A percentile compares a stretch with the other conserved stretches of the same genome.
Conservation (phyloP, 2,888 invertebrate genomes). For the Athalia rosae region DNA sequence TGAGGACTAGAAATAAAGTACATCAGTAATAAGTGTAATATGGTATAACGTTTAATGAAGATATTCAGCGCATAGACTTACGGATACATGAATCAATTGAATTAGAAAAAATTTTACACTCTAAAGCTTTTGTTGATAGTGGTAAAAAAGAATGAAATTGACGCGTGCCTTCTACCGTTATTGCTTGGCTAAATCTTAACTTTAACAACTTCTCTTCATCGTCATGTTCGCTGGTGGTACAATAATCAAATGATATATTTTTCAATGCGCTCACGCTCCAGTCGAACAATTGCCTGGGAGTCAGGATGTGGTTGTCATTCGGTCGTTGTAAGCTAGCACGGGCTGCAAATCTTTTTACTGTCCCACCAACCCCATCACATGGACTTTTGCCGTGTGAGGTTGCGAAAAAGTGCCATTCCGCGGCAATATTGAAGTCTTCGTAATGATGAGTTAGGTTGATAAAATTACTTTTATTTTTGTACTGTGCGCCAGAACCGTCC, state of each 20-base stretch:
- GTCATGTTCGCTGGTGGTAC: slow-evolving; percentile 22
- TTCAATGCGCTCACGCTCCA: slow-evolving; percentile 10
- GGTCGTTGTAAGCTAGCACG: slow-evolving; percentile 47
- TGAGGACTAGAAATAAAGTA: too few relatives aligned
- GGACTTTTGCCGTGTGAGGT: slow-evolving; percentile 51
- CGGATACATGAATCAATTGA: too few relatives aligned
- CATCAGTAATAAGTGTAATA: too few relatives aligned
- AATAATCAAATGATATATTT: slow-evolving; percentile 13
- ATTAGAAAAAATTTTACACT: too few relatives aligned
- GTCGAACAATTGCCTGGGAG: slow-evolving; percentile 25
- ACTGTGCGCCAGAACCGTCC: slow-evolving; percentile 57
- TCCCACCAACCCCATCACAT: slow-evolving; percentile 52
- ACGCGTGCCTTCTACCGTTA: too few relatives aligned
- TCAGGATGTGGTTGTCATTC: slow-evolving; percentile 3
- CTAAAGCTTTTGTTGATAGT: too few relatives aligned
- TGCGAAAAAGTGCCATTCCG: slow-evolving; percentile 52
- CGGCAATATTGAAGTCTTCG: slow-evolving; percentile 46
- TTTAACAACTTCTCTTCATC: slow-evolving; percentile 17
- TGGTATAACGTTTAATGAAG: too few relatives aligned
- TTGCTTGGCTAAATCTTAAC: not conserved
- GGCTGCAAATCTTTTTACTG: slow-evolving; percentile 52
- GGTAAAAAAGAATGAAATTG: too few relatives aligned
- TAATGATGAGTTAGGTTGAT: slow-evolving; percentile 54
- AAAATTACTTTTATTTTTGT: slow-evolving; percentile 59
- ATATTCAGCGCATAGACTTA: too few relatives aligned